These are phyloP conservation scores for Cantharis rustica DNA, from an alignment of 2,888 invertebrate genomes.

Conservation along the genomic window DNA sequence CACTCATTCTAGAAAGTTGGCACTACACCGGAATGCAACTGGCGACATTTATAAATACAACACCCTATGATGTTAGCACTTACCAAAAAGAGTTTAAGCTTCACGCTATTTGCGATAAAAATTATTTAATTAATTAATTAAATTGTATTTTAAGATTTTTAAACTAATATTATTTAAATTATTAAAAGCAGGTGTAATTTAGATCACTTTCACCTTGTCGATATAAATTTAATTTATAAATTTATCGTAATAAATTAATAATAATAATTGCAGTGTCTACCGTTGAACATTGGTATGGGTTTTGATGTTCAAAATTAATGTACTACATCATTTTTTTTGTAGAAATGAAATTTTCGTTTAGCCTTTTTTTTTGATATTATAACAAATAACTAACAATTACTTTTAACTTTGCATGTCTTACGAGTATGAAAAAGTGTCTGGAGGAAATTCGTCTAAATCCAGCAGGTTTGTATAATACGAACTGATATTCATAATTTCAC, in stretches of 20 bases:
- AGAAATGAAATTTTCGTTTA: conserved; percentile 15
- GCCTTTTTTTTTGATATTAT: conserved; percentile 33
- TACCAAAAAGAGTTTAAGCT: not conserved
- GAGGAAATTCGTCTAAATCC: conserved; percentile 64
- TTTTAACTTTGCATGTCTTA: conserved; percentile 70
- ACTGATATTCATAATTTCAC: not conserved
- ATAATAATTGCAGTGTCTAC: not conserved
- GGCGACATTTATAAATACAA: conserved; percentile 24
- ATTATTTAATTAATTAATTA: not conserved
- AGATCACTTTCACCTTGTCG: not conserved
- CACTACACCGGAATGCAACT: conserved; percentile 20
- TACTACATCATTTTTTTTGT: not conserved
- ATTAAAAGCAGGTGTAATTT: not conserved
- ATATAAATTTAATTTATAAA: not conserved
- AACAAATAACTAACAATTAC: conserved; percentile 42
- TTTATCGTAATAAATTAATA: not conserved
- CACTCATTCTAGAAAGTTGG: conserved; percentile 20
- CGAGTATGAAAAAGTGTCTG: conserved; percentile 70
- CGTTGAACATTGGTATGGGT: not conserved
- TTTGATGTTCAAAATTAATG: not conserved
- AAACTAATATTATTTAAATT: not conserved
- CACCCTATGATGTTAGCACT: not conserved
- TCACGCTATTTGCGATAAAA: not conserved
- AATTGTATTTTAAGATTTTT: not conserved
- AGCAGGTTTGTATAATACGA: conserved; percentile 55